These are phyloP conservation scores for Entomobrya multifasciata DNA, from an alignment of 2,888 invertebrate genomes.

Conservation along the genomic window DNA sequence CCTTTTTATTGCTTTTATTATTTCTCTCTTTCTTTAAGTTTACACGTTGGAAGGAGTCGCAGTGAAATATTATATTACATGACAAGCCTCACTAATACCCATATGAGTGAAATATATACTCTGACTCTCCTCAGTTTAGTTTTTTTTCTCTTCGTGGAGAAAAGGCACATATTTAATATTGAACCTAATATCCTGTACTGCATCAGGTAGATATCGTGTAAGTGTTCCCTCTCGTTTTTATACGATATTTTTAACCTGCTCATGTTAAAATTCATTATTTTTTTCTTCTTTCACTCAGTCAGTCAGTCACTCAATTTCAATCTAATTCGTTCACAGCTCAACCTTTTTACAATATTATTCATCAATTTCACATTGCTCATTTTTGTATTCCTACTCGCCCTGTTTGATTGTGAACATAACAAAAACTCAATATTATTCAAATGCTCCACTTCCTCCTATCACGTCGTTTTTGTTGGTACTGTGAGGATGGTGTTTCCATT, in stretches of 20 bases:
- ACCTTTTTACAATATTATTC: conserved; percentile 60
- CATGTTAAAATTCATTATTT: conserved; percentile 49
- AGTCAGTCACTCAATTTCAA: conserved; percentile 59
- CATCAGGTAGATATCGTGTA: conserved; percentile 29
- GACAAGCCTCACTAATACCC: conserved; percentile 12
- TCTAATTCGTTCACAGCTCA: conserved; percentile 48
- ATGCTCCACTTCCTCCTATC: neutral
- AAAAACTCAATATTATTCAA: neutral
- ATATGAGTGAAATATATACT: no score
- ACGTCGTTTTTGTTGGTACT: neutral
- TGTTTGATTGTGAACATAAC: neutral
- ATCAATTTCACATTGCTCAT: conserved; percentile 62
- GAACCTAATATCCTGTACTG: conserved; percentile 33
- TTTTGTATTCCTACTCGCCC: conserved; percentile 11
- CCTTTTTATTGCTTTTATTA: conserved; percentile 47
- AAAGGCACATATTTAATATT: conserved; percentile 20
- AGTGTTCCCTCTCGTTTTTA: neutral
- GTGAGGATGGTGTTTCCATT: conserved; percentile 4
- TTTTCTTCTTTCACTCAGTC: conserved; percentile 33
- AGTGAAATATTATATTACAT: conserved; percentile 30
- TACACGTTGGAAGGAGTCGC: conserved; percentile 3
- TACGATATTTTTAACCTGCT: conserved; percentile 10
- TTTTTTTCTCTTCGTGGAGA: no score
- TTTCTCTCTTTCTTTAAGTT: conserved; percentile 12
- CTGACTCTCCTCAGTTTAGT: no score